phyloP scores from a whole-genome alignment of 2,113 vertebrate species.

The Mesembrinibis cayennensis region DNA sequence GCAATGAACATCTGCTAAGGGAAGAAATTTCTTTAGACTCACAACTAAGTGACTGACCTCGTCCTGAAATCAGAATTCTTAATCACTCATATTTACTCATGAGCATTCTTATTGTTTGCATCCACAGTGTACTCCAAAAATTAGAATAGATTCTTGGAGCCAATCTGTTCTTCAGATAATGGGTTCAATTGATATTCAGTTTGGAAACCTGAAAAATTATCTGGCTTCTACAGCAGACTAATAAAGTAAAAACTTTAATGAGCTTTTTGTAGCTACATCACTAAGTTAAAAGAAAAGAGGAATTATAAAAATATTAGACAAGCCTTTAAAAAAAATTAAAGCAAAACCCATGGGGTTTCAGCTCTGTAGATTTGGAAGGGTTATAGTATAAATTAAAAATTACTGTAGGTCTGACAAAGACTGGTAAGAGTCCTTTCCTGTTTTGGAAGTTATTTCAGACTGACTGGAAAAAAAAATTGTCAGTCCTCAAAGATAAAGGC shows the following conservation, averaged over 20 bases:
- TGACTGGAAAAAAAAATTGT: not conserved
- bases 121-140: not conserved
- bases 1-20: not conserved
- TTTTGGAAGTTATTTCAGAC: not conserved
- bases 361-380: not conserved
- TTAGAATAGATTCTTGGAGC: not conserved
- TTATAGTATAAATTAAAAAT: not conserved
- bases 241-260: not conserved
- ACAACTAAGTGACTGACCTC: not conserved
- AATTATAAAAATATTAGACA: not conserved
- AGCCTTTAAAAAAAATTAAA: not conserved
- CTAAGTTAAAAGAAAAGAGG: not conserved
- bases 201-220: not conserved
- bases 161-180: not conserved
- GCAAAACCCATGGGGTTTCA: not conserved
- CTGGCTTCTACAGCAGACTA: not conserved
- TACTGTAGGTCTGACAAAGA: not conserved
- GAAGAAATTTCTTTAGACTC: not conserved
- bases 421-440: not conserved
- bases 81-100: not conserved
- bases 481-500: not conserved
- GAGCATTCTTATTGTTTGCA: not conserved
- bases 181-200: not conserved
- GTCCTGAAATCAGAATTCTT: not conserved
- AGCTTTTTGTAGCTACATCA: not conserved